phyloP scores from a whole-genome alignment of 2,113 vertebrate genomes.

The Indicator indicator region DNA sequence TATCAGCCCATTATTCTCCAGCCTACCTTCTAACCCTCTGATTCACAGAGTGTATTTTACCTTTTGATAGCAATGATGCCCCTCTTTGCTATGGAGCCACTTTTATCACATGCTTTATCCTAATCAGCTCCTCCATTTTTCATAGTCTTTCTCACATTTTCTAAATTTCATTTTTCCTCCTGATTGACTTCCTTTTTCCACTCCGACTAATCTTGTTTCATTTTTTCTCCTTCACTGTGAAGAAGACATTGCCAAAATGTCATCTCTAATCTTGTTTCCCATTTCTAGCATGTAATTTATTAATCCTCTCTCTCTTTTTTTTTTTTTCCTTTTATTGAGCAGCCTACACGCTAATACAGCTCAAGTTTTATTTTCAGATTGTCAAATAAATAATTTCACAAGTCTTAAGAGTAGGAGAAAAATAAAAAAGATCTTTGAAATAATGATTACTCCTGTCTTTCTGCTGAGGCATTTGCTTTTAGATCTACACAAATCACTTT shows the following conservation, averaged over 20 bases:
- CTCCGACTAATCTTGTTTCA: conserved; percentile 34
- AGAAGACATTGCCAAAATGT: conserved; percentile 67
- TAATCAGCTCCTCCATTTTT: conserved; percentile 49
- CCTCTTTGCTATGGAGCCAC: not conserved
- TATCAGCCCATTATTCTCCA: not conserved
- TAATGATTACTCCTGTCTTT: conserved; percentile 67
- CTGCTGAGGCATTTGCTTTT: conserved; percentile 1
- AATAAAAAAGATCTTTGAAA: conserved; percentile 71
- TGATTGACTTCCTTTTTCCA: conserved; percentile 57
- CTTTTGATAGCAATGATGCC: not conserved
- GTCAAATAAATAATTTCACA: conserved; percentile 81
- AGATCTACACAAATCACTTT: conserved; percentile 53
- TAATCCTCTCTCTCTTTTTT: conserved; percentile 30
- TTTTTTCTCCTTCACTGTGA: conserved; percentile 53
- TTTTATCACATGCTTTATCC: conserved; percentile 5
- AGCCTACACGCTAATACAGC: conserved; percentile 58
- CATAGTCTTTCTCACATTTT: conserved; percentile 3
- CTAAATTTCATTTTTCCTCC: conserved; percentile 29
- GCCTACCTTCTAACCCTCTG: not conserved
- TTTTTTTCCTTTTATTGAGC: conserved; percentile 55
- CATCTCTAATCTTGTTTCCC: conserved; percentile 70
- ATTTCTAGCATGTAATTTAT: conserved; percentile 75
- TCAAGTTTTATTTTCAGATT: conserved; percentile 79
- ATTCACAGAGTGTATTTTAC: not conserved
- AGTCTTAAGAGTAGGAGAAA: conserved; percentile 53